These are phyloP conservation scores for Phodopus roborovskii DNA, from an alignment of 2,113 vertebrate genomes.

Conservation along the genomic window DNA sequence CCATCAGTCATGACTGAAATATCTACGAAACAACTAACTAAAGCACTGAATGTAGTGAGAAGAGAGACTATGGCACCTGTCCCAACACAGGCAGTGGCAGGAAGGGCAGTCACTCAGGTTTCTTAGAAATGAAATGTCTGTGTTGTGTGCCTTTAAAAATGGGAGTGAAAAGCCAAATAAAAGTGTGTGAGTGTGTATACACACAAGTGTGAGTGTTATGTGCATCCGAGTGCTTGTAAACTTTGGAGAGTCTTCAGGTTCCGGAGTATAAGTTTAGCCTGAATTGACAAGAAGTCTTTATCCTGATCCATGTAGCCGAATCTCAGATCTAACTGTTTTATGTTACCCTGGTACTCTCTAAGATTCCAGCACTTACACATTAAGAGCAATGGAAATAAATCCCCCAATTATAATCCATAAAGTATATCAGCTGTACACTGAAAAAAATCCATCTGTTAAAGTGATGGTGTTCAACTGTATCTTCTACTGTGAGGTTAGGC, in stretches of 20 bases:
- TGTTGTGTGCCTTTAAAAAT: not conserved
- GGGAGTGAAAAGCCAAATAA: not conserved
- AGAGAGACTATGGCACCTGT: not conserved
- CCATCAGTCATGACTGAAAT: not conserved
- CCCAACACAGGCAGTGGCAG: not conserved
- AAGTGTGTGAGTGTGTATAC: not conserved
- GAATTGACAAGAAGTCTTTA: not conserved
- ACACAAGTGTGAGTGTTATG: not conserved
- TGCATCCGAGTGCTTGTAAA: not conserved
- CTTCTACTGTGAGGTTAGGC: not conserved
- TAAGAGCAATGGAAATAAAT: not conserved
- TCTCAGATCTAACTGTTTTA: not conserved
- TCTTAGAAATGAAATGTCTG: not conserved
- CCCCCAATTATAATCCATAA: not conserved
- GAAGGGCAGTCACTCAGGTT: not conserved
- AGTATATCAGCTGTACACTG: not conserved
- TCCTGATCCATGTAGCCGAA: not conserved
- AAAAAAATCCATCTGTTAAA: not conserved
- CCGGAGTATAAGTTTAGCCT: not conserved
- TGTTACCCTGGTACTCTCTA: not conserved
- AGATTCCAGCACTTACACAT: not conserved
- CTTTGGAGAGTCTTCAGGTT: not conserved
- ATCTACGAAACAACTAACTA: not conserved
- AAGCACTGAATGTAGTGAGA: not conserved
- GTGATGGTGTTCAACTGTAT: not conserved